These are phyloP conservation scores for Nemurella pictetii DNA, from an alignment of 2,888 invertebrate genomes.

Conservation along the genomic window DNA sequence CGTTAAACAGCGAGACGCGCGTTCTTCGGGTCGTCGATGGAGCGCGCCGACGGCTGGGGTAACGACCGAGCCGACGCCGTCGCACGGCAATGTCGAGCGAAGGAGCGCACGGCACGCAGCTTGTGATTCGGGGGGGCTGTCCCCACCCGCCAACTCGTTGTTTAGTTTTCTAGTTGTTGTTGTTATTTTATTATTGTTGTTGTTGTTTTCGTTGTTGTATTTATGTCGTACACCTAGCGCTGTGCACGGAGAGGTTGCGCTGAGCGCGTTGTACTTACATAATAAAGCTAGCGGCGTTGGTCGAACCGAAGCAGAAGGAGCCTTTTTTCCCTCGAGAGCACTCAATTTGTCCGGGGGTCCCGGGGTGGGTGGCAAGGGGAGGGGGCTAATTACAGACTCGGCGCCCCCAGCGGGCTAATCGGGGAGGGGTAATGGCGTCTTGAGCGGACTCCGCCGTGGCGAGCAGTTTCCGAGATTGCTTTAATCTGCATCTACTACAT, in stretches of 20 bases:
- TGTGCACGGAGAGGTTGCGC: not conserved
- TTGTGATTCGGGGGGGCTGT: not conserved
- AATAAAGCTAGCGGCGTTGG: not conserved
- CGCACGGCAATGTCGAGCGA: not conserved
- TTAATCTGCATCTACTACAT: not conserved
- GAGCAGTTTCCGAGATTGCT: not conserved
- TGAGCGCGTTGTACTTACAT: not conserved
- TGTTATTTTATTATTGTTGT: not conserved
- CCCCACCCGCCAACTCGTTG: not conserved
- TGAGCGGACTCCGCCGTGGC: not conserved
- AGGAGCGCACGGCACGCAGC: not conserved
- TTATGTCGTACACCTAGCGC: not conserved
- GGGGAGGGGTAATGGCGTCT: not conserved
- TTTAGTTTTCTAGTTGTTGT: not conserved
- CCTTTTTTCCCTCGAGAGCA: not conserved
- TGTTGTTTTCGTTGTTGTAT: not conserved
- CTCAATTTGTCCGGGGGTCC: not conserved
- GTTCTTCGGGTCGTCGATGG: no score
- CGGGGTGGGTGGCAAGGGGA: not conserved
- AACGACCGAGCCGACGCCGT: no score
- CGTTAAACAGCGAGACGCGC: not conserved
- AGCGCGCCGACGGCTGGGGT: no score
- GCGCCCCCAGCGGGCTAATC: not conserved
- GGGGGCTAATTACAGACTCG: not conserved
- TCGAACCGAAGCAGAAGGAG: not conserved